These are phyloP conservation scores for Aldrovandia affinis DNA, from an alignment of 2,797 vertebrate species.

Conservation along the genomic window DNA sequence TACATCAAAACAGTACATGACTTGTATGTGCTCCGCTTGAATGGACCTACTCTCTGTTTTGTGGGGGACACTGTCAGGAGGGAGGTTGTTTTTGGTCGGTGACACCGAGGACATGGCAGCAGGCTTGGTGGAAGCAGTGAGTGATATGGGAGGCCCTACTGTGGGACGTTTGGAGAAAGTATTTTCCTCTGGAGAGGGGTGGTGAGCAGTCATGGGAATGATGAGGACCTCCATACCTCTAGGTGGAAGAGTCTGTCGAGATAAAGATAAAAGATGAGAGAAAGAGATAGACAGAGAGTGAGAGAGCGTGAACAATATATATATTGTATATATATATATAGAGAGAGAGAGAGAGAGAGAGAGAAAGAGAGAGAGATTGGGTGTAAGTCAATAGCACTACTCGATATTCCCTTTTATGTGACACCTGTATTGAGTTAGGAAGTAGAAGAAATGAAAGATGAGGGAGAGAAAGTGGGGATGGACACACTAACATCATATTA, in stretches of 20 bases:
- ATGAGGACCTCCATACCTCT: background rate
- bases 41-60: background rate
- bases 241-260: constrained; percentile 5
- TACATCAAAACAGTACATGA: no score
- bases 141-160: no score
- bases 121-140: background rate
- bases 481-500: background rate
- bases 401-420: background rate
- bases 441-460: background rate
- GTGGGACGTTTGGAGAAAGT: background rate
- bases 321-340: background rate
- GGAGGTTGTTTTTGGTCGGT: background rate
- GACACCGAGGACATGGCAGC: background rate
- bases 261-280: background rate
- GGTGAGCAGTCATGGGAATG: background rate
- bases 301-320: background rate
- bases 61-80: background rate
- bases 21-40: no score
- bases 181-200: background rate
- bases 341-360: background rate
- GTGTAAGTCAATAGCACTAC: no score
- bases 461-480: background rate
- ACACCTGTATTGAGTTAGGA: background rate
- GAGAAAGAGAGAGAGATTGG: background rate
- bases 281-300: no score